phyloP scores from a whole-genome alignment of 2,888 invertebrate species.

The Athrips mouffetella region DNA sequence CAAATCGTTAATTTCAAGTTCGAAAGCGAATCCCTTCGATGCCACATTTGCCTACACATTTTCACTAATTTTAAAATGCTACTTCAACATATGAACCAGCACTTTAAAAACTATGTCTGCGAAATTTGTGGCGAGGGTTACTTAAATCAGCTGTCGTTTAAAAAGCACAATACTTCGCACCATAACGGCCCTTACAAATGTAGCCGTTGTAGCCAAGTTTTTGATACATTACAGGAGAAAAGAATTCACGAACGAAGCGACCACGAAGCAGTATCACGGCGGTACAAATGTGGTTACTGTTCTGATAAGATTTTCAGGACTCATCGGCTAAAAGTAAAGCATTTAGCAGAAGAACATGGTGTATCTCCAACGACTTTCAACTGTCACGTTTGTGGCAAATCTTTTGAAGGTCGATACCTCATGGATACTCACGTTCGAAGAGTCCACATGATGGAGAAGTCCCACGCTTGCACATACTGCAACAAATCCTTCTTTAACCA shows the following conservation, averaged over 20 bases:
- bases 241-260: conserved; percentile 25
- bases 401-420: neutral
- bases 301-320: conserved; percentile 24
- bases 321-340: conserved; percentile 22
- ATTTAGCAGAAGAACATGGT: conserved; percentile 24
- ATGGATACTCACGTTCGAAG: neutral
- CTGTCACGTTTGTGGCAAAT: conserved; percentile 1
- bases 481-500: conserved; percentile 51
- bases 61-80: conserved; percentile 35
- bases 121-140: conserved; percentile 21
- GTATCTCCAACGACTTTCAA: neutral
- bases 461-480: conserved; percentile 62
- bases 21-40: conserved; percentile 30
- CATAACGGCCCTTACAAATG: conserved; percentile 28
- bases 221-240: conserved; percentile 25
- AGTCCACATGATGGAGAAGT: conserved; percentile 44
- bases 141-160: conserved; percentile 1
- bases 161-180: conserved; percentile 22
- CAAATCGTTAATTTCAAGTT: conserved; percentile 45
- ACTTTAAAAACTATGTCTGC: conserved; percentile 48
- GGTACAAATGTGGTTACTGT: conserved; percentile 39
- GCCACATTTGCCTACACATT: conserved; percentile 36
- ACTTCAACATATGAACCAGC: conserved; percentile 46
- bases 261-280: conserved; percentile 21
- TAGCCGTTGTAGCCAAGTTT: conserved; percentile 27